Percentiles rank a stretch among this genome's conserved stretches.
Conservation (phyloP, 2,888 invertebrate genomes). For the Syrphus vitripennis region DNA sequence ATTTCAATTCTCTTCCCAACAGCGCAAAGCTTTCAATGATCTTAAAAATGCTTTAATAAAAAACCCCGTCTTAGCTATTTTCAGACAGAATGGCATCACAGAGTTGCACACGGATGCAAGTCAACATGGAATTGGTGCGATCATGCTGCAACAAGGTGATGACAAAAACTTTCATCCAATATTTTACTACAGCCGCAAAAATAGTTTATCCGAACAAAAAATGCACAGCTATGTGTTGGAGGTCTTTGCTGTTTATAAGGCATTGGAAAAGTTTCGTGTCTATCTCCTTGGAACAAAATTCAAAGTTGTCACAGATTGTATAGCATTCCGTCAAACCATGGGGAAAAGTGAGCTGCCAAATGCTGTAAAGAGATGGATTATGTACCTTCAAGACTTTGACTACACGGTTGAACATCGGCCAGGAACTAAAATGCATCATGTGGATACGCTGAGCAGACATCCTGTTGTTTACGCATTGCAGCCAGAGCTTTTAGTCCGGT, state of each 20-base stretch:
- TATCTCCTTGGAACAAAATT: constrained; percentile 26
- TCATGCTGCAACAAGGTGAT: constrained; percentile 9
- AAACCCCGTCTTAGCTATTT: neutral
- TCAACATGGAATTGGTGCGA: constrained; percentile 12
- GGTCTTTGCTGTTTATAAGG: constrained; percentile 22
- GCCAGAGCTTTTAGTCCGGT: neutral
- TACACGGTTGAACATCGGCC: too few species aligned
- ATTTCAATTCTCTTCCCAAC: neutral
- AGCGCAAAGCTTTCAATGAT: constrained; percentile 4
- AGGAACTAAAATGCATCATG: constrained; percentile 2
- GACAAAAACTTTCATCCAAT: constrained; percentile 16
- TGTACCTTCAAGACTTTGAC: too few species aligned
- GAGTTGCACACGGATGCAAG: constrained; percentile 21
- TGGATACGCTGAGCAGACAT: constrained; percentile 15
- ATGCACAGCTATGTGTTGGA: constrained; percentile 27
- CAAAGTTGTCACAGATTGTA: constrained; percentile 20
- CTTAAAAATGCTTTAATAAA: neutral
- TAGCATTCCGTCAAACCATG: constrained; percentile 22
- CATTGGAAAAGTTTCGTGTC: constrained; percentile 13
- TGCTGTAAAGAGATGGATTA: too few species aligned
- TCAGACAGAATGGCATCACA: neutral
- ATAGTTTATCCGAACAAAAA: constrained; percentile 12
- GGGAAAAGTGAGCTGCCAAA: constrained; percentile 14
- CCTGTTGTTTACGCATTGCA: neutral
- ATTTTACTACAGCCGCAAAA: constrained; percentile 19